A percentile compares a stretch with the other conserved stretches of the same genome.
These are phyloP conservation scores for Octopus bimaculoides DNA, from an alignment of 1,140 invertebrate genomes.

Conservation along the genomic window DNA sequence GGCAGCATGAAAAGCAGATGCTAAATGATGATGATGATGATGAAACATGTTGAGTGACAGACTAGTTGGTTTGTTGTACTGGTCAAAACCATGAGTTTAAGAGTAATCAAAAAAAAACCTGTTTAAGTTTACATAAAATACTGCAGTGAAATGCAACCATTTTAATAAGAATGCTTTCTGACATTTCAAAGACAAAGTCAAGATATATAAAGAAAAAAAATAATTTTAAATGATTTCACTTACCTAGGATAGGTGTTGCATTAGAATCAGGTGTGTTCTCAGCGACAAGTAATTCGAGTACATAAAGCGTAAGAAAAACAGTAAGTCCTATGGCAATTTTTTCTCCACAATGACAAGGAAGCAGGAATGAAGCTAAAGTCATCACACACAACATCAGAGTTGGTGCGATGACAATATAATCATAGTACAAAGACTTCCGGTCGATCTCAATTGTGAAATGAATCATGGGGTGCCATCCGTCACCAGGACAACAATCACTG, in stretches of 20 bases:
- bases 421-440: slow-evolving; percentile 52
- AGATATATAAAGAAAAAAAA: no score
- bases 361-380: slow-evolving; percentile 49
- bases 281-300: slow-evolving; percentile 53
- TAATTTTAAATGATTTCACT: neutral
- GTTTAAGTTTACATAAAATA: no score
- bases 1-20: no score
- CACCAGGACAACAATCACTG: slow-evolving; percentile 41
- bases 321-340: slow-evolving; percentile 55
- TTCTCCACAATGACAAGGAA: slow-evolving; percentile 54
- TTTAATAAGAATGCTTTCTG: no score
- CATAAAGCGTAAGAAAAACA: slow-evolving; percentile 54
- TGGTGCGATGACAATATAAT: slow-evolving; percentile 55
- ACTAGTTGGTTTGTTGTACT: no score
- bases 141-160: no score
- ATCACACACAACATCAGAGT: slow-evolving; percentile 53
- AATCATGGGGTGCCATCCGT: slow-evolving; percentile 43
- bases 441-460: slow-evolving; percentile 37
- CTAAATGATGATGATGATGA: no score
- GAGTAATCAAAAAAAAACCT: no score
- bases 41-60: no score
- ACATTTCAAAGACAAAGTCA: no score
- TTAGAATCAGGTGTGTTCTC: slow-evolving; percentile 57
- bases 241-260: slow-evolving; percentile 54
- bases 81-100: no score